Evolutionary conservation across 2,888 invertebrate species (phyloP), one percentile per base, ranked within the genome.

Genomic region (Pecten maximus): DNA sequence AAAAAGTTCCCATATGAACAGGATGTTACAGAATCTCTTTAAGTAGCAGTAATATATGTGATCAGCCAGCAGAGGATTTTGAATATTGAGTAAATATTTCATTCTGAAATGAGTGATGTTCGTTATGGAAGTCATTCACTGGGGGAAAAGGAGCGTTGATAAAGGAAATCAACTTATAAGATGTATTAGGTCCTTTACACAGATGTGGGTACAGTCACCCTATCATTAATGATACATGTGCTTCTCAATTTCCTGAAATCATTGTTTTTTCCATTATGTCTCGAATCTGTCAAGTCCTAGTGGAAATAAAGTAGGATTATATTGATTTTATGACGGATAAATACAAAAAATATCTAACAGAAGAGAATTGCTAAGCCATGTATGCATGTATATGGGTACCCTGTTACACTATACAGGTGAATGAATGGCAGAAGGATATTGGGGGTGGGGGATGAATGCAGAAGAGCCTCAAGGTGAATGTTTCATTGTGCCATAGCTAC

Each of bases 251-350:
- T 28, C 74, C 74, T 35, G 28, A 35, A 0, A 35, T 28, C 10
- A 35, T 23, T 35, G 74, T 35, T 6, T 28, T n/a, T 28, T 28
- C 74, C 35, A 12, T 28, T 0, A 10, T 74, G 74, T 74, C 74
- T 74, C 1, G 74, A 74, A 2, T 12, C 35, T 74, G 74, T 74
- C 74, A 35, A 74, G 74, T 28, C 74, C 74, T 35, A 23, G 35
- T 10, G 35, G 35, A 74, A 54, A 74, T 74, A 74, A 28, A 74
- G 35, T 74, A 74, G 19, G 74, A 35, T 74, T 74, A n/a, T n/a
- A 74, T 74, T 74, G 74, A 74, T 74, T 74, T 74, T 35, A 74
- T 35, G 35, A 74, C 74, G 10, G 74, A 74, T 74, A 15, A 74
- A 60, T 60, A 60, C 23, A 16, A 60, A 23, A 74, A 35, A 10